Percentiles rank a stretch among this genome's conserved stretches.
These are phyloP conservation scores for Trachythela sp. DNA, from an alignment of 64 coral and sea anemone species.

Conservation along the genomic window DNA sequence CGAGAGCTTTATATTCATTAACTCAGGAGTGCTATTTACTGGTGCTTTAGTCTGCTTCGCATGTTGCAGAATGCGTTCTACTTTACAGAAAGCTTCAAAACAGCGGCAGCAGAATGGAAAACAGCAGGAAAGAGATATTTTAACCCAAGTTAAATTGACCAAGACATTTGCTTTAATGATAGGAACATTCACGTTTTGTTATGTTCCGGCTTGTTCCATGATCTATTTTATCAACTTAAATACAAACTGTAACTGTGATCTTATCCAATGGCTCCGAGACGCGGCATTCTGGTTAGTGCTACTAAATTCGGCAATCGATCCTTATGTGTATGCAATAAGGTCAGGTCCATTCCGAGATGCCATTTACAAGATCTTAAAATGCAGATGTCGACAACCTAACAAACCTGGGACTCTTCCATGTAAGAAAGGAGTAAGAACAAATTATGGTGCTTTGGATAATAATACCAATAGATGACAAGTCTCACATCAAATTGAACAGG, in stretches of 20 bases:
- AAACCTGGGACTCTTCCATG: too few species aligned
- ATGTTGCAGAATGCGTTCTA: background rate
- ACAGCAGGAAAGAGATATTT: background rate
- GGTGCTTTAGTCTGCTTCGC: background rate
- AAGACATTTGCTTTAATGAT: background rate
- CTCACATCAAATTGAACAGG: too few species aligned
- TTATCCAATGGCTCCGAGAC: constrained; percentile 3
- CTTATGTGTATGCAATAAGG: background rate
- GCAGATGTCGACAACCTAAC: background rate
- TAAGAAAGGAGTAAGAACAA: too few species aligned
- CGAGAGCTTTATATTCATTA: background rate
- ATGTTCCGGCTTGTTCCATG: background rate
- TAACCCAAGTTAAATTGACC: background rate
- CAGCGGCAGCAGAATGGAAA: background rate
- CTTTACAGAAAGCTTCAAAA: background rate
- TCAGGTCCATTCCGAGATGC: background rate
- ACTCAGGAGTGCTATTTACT: background rate
- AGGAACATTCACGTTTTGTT: background rate
- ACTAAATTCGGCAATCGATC: background rate
- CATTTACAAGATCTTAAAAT: background rate
- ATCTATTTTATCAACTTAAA: background rate
- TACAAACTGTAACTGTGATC: background rate
- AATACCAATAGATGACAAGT: too few species aligned
- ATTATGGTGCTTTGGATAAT: too few species aligned
- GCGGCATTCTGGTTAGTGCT: background rate